These are phyloP conservation scores for Kuschelorhynchus macadamiae DNA, from an alignment of 2,888 invertebrate species.

Conservation along the genomic window DNA sequence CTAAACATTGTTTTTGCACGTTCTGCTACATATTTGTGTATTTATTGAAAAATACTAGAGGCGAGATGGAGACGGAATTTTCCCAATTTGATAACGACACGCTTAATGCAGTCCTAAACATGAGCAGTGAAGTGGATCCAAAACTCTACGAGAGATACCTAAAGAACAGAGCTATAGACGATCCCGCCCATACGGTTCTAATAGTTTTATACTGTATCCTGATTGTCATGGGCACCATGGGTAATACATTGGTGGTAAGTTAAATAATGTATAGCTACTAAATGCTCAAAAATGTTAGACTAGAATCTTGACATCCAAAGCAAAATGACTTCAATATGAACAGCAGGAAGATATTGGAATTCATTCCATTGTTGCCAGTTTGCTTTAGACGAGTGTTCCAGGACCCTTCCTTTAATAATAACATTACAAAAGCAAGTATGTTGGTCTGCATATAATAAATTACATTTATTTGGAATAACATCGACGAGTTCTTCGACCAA, in stretches of 20 bases:
- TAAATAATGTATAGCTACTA: too few relatives aligned
- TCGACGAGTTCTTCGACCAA: too few relatives aligned
- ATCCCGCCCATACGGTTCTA: constrained; percentile 77
- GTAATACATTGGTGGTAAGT: constrained; percentile 88
- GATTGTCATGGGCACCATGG: constrained; percentile 86
- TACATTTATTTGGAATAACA: too few relatives aligned
- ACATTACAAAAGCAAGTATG: too few relatives aligned
- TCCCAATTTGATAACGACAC: constrained; percentile 34
- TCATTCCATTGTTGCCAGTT: too few relatives aligned
- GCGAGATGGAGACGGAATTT: constrained; percentile 38
- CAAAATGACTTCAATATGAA: too few relatives aligned
- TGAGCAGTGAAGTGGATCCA: constrained; percentile 62
- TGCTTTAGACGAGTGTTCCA: too few relatives aligned
- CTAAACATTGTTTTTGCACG: constrained; percentile 32
- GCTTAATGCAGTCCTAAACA: constrained; percentile 52
- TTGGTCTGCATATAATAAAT: too few relatives aligned
- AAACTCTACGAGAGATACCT: constrained; percentile 75
- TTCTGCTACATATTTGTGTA: constrained; percentile 41
- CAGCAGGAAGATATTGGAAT: too few relatives aligned
- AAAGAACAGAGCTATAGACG: constrained; percentile 80
- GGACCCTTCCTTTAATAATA: too few relatives aligned
- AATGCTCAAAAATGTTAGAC: too few relatives aligned
- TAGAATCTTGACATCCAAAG: too few relatives aligned
- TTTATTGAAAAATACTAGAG: constrained; percentile 25
- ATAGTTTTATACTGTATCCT: constrained; percentile 81